Base-by-base conservation (phyloP, 1,140 invertebrate species). In the Brachionus plicatilis region DNA sequence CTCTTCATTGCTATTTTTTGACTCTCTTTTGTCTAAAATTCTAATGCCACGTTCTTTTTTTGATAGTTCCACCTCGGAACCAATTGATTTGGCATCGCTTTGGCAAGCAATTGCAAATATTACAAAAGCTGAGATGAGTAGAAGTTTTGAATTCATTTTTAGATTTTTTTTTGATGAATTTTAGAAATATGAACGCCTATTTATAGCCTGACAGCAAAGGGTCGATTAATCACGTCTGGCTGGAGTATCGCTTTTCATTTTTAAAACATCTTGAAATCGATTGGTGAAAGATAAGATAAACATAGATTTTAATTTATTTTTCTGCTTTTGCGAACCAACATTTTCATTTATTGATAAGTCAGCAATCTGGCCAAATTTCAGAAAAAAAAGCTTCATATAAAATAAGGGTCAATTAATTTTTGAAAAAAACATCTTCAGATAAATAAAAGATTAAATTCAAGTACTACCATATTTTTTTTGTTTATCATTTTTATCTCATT, bases 211-310 rank as follows among this genome's bases (percentile, higher is more conserved):
- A 60, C 53, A 60, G 53, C 20, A 60, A 60, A 60, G 53, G 53
- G 66, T 33, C 66, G 37, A 70, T 33, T 70, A 70, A 75, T 43
- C 20, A 75, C 17, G 24, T 43, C n/a, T 43, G 70, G 70, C 33
- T 75, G 17, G 37, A 75, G 24, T 68, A 33, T 68, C 66, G 66
- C 66, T 68, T 68, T 68, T 41, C 33, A 68, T 72, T 9, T 24
- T 50, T 50, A 76, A 50, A 45, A 20, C n/a, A 76, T 50, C 27
- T 27, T 27, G 24, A 76, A 50, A 50, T 24, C 12, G 20, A 50
- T 33, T 75, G 37, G 27, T 33, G 20, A 27, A 29, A 76, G 43
- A 76, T 76, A 76, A 37, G 72, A 76, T 76, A 76, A 76, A 76
- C 33, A 76, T 17, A 20, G 33, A n/a, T 70, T 24, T 47, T 76